phyloP scores from a whole-genome alignment of 2,888 invertebrate species.

The Dromius quadrimaculatus region DNA sequence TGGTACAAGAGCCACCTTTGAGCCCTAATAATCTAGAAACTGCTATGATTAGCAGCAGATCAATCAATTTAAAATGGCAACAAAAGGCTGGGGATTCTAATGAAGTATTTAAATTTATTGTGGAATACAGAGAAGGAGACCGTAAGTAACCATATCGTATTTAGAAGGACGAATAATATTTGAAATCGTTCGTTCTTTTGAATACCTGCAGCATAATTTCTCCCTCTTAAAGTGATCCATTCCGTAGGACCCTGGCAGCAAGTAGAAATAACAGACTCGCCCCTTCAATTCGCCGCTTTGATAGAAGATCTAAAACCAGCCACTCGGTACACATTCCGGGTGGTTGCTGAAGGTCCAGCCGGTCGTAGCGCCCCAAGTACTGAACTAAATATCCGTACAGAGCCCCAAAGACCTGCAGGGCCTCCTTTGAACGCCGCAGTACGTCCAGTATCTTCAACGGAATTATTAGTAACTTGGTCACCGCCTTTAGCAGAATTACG shows the following conservation, averaged over 20 bases:
- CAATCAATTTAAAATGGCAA: constrained; percentile 83
- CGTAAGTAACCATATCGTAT: constrained; percentile 66
- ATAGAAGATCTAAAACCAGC: constrained; percentile 79
- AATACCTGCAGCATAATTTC: no score
- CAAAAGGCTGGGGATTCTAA: constrained; percentile 76
- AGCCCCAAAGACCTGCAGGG: constrained; percentile 79
- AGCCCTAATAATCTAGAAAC: constrained; percentile 77
- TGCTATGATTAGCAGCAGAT: constrained; percentile 78
- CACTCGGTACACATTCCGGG: constrained; percentile 77
- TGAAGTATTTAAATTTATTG: constrained; percentile 77
- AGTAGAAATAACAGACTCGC: constrained; percentile 74
- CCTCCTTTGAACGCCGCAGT: constrained; percentile 77
- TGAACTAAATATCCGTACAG: constrained; percentile 74
- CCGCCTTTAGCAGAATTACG: constrained; percentile 77
- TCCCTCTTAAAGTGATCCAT: no score
- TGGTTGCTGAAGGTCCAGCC: constrained; percentile 81
- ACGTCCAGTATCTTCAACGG: constrained; percentile 78
- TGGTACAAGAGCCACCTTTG: constrained; percentile 82
- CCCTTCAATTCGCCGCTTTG: constrained; percentile 72
- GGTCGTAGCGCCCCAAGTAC: constrained; percentile 77
- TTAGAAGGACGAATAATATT: no score
- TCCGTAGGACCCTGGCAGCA: constrained; percentile 73
- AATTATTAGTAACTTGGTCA: constrained; percentile 80
- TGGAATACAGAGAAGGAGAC: constrained; percentile 76
- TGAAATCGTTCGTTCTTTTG: neutral